Evolutionary conservation across 2,888 invertebrate species (phyloP).

Genomic region (Dynastes maya): DNA sequence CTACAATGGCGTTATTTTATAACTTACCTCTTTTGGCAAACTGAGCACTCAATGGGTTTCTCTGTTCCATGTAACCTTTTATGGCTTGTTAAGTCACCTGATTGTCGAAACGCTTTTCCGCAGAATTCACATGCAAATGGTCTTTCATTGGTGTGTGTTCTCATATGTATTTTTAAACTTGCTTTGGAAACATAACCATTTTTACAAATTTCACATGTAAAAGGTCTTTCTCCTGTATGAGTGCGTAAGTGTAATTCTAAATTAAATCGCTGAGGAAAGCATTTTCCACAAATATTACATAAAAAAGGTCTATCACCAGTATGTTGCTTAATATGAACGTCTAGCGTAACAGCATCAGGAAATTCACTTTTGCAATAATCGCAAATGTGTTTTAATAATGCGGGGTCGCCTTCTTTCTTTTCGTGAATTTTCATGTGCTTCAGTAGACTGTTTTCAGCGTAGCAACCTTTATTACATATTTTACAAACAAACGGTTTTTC

Average conservation of each 20-base stretch:
- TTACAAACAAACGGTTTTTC: slow-evolving; percentile 72
- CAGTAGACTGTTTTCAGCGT: slow-evolving; percentile 69
- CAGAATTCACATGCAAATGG: slow-evolving; percentile 71
- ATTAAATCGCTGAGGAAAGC: slow-evolving; percentile 70
- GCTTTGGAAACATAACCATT: slow-evolving; percentile 71
- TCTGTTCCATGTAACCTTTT: slow-evolving; percentile 70
- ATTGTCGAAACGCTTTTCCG: slow-evolving; percentile 70
- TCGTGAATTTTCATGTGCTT: slow-evolving; percentile 71
- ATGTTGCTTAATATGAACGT: slow-evolving; percentile 70
- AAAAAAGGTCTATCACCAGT: slow-evolving; percentile 69
- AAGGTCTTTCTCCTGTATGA: slow-evolving; percentile 70
- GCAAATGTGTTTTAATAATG: slow-evolving; percentile 69
- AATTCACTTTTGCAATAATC: slow-evolving; percentile 71
- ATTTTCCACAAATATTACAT: slow-evolving; percentile 70
- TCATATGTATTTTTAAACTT: slow-evolving; percentile 70
- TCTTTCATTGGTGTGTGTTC: slow-evolving; percentile 70
- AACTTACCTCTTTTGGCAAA: slow-evolving; percentile 68
- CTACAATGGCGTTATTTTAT: too few relatives aligned
- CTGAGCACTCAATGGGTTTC: slow-evolving; percentile 70
- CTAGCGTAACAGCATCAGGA: slow-evolving; percentile 66
- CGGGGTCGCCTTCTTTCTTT: slow-evolving; percentile 70
- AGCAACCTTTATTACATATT: slow-evolving; percentile 69
- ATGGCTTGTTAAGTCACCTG: slow-evolving; percentile 70
- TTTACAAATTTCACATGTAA: slow-evolving; percentile 69
- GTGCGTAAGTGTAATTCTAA: slow-evolving; percentile 69